Percentiles rank a stretch among this genome's conserved stretches.
These are phyloP conservation scores for Phyllostomus discolor DNA, from an alignment of 2,113 vertebrate genomes.

Conservation along the genomic window DNA sequence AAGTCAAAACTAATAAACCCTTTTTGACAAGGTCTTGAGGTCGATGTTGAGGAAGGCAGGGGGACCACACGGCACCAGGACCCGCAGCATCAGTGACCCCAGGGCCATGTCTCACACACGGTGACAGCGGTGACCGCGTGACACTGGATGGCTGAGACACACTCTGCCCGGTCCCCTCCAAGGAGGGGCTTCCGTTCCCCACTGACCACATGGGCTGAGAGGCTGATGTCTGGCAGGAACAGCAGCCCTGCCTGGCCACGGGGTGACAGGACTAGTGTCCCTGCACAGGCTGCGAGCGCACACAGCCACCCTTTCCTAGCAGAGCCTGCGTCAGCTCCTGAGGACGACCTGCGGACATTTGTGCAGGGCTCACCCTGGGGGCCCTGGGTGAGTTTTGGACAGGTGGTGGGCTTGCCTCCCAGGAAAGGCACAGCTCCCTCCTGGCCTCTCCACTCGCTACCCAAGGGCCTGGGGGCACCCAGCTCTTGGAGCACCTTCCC, in stretches of 20 bases:
- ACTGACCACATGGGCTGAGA: accelerated
- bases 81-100: not conserved
- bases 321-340: not conserved
- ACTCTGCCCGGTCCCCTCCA: not conserved
- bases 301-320: not conserved
- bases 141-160: not conserved
- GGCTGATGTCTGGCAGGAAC: accelerated
- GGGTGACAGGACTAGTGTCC: not conserved
- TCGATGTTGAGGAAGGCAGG: not conserved
- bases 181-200: not conserved
- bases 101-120: not conserved
- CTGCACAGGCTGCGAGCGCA: not conserved
- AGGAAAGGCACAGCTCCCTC: not conserved
- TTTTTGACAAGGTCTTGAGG: not conserved
- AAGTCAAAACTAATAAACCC: not conserved
- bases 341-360: accelerated
- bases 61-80: not conserved
- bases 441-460: not conserved
- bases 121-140: not conserved
- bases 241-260: accelerated
- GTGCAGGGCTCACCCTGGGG: too few relatives aligned
- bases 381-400: too few relatives aligned
- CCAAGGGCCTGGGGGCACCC: not conserved
- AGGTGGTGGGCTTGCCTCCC: not conserved
- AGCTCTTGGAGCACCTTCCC: not conserved